Evolutionary conservation across 2,113 vertebrate species (phyloP), one percentile per base, ranked within the genome.

Genomic region (Agapornis roseicollis): DNA sequence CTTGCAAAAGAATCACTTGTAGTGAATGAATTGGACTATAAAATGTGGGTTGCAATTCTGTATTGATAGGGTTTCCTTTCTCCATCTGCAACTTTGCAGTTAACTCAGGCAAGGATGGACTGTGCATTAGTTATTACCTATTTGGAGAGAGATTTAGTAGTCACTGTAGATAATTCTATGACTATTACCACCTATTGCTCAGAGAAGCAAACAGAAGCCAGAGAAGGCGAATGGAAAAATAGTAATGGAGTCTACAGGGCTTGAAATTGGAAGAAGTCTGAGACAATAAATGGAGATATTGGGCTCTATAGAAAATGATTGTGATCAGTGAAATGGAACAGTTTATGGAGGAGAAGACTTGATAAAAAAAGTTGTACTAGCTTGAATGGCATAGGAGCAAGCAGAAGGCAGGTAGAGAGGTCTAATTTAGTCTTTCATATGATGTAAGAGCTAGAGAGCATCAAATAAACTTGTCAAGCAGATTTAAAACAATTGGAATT

Each of bases 141-240:
- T 88, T 92, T 93, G 83, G 72, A 71, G 73, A 66, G 63, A 93
- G 69, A 88, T 84, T 90, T 78, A 89, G 35, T 53, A 93, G 64
- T 74, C 64, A 52, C 27, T 49, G 47, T 73, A 92, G 80, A 28
- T 68, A 89, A 88, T 50, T 55, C 80, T 55, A 7, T 71, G 63
- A 90, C 74, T 95, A 74, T 86, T 95, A 88, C 72, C 80, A 29
- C 60, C 88, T 93, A 47, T 18, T 86, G 55, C 64, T 94, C 76
- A 84, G 37, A 84, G 79, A 70, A 89, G 61, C 35, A 84, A 84
- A 69, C 24, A 31, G 33, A 79, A 90, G 58, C 68, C 84, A 68
- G 70, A 68, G 70, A 85, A 78, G 31, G 74, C 47, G 85, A 77
- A 80, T 27, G 85, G 79, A 85, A 46, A 76, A 63, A 55, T 33